Base-by-base conservation (phyloP, 2,888 invertebrate genomes). In the Mellilla xanthometata region DNA sequence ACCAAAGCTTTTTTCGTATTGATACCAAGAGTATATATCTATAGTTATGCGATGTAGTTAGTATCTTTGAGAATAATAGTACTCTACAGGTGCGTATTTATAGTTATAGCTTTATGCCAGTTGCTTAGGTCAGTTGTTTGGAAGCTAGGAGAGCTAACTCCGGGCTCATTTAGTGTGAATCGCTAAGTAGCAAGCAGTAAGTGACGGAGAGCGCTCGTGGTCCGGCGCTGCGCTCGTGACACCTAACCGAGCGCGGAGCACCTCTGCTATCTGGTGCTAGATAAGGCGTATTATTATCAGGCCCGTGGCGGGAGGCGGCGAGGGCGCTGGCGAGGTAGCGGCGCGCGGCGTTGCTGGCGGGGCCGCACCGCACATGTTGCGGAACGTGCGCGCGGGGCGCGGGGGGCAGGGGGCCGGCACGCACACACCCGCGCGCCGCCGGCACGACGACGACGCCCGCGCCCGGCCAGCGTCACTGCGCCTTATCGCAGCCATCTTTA, bases 401-500 rank as follows among this genome's bases (percentile, higher is more conserved):
- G n/a, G 24, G 29, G 38, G 38, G 39, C 33, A 35, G 35, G 22
- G 43, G 54, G 70, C 77, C 80, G 86, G 42, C 31, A 31, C 59
- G 52, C 65, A 19, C 15, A 19, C 55, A 61, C 53, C 70, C 77
- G 81, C 87, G 72, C 59, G 60, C 61, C 50, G 62, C 68, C 74
- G 72, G 67, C 81, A 83, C 85, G 81, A 75, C 75, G 56, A 52
- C 68, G 60, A 76, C 81, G 79, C 81, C 76, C 81, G 76, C 82
- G 79, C 81, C 76, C 82, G 81, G 80, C 70, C 76, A 85, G 80
- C 85, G 85, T 83, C 87, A 83, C 78, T 68, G 67, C 80, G 81
- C 82, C 82, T 88, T 88, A 89, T 89, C 87, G 87, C 77, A 80
- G 83, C 82, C 88, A 89, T 89, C 88, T 87, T 81, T 83, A 81